A percentile compares a stretch with the other conserved stretches of the same genome.
Evolutionary conservation across 2,888 invertebrate genomes (phyloP).

Genomic region (Tetragonula carbonaria): DNA sequence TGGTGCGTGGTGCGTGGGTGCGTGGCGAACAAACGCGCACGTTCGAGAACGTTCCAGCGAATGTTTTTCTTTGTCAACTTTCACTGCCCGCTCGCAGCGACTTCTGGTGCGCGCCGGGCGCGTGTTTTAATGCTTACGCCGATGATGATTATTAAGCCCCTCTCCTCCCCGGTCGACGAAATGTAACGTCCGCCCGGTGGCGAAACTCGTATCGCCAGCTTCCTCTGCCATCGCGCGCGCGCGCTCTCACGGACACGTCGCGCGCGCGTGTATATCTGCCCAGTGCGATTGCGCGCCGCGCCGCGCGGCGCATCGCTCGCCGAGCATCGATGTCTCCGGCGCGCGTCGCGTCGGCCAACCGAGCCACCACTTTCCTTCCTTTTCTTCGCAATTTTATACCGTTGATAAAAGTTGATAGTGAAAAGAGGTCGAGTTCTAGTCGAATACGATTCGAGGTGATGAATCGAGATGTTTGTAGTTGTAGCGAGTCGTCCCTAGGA

Average conservation of each 20-base stretch:
- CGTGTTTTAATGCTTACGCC: slow-evolving; percentile 35
- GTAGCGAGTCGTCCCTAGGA: background rate
- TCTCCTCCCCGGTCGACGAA: slow-evolving; percentile 30
- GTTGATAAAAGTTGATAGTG: background rate
- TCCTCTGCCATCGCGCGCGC: background rate
- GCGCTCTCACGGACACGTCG: background rate
- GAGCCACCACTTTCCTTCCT: background rate
- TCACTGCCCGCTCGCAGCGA: slow-evolving; percentile 60
- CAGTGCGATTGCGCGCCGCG: slow-evolving; percentile 11
- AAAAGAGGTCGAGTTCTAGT: background rate
- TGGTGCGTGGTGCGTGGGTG: slow-evolving; percentile 65
- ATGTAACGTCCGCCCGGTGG: slow-evolving; percentile 39
- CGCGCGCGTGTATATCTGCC: background rate
- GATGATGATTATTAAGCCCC: slow-evolving; percentile 58
- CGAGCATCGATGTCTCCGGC: slow-evolving; percentile 36
- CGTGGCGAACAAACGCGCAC: slow-evolving; percentile 27
- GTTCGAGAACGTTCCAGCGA: slow-evolving; percentile 43
- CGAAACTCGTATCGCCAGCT: slow-evolving; percentile 41
- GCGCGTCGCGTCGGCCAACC: background rate
- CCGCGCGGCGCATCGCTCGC: slow-evolving; percentile 12
- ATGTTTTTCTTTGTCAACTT: slow-evolving; percentile 68
- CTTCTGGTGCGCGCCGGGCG: slow-evolving; percentile 18
- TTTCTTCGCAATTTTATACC: background rate
- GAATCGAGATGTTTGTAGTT: background rate
- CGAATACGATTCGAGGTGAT: background rate